Evolutionary conservation across 2,113 vertebrate species (phyloP).

Genomic region (Conger conger): DNA sequence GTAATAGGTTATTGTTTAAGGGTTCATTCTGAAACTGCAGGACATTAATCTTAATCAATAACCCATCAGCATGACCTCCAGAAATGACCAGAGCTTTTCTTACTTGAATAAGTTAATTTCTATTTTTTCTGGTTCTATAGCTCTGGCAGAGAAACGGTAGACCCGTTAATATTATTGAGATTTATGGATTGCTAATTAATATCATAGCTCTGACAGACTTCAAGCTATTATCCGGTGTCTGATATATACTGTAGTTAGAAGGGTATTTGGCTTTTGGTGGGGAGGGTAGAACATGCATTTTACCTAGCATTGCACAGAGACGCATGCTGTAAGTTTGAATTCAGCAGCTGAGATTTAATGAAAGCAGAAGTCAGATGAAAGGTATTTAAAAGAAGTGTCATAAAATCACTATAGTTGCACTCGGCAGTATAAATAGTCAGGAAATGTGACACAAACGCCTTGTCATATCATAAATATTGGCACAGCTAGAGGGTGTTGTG

Average conservation of each 20-base stretch:
- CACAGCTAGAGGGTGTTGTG: too few relatives aligned
- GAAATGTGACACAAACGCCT: not conserved
- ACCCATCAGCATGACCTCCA: slow-evolving; percentile 25
- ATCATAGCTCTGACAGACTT: not conserved
- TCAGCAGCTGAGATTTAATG: not conserved
- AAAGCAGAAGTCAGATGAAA: not conserved
- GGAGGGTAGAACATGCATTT: not conserved
- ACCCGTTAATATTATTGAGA: not conserved
- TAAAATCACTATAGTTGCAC: not conserved
- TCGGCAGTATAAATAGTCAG: not conserved
- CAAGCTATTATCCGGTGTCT: not conserved
- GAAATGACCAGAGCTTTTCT: slow-evolving; percentile 21
- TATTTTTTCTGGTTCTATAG: not conserved
- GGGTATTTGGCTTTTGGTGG: not conserved
- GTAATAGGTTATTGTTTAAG: slow-evolving; percentile 34
- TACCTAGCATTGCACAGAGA: not conserved
- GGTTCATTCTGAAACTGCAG: slow-evolving; percentile 14
- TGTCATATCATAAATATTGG: too few relatives aligned
- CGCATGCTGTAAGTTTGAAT: not conserved
- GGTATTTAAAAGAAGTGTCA: not conserved
- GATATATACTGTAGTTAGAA: not conserved
- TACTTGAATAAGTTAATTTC: slow-evolving; percentile 22
- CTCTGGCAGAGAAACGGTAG: not conserved
- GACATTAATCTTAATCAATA: slow-evolving; percentile 33
- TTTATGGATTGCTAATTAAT: slow-evolving; percentile 18